phyloP scores from a whole-genome alignment of 2,888 invertebrate genomes.

The Polyploca ridens region DNA sequence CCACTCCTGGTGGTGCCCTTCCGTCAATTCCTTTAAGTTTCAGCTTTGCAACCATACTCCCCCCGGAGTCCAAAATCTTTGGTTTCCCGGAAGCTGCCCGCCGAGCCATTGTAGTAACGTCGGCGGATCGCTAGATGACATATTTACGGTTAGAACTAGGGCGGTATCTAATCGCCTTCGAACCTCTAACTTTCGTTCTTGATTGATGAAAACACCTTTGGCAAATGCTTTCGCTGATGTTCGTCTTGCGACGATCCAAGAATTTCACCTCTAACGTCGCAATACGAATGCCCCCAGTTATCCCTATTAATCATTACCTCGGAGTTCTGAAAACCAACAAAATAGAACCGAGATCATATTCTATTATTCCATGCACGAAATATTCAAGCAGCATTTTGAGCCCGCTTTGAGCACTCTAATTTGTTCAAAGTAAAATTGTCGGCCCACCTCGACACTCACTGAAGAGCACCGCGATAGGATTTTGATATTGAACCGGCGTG shows the following conservation, averaged over 20 bases:
- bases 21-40: conserved; percentile 86
- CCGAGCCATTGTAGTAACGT: conserved; percentile 84
- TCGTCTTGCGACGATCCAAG: conserved; percentile 85
- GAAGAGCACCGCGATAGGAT: conserved; percentile 51
- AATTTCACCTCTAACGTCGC: conserved; percentile 87
- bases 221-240: conserved; percentile 86
- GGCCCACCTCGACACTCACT: conserved; percentile 55
- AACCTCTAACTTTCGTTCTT: conserved; percentile 88
- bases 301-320: conserved; percentile 86
- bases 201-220: conserved; percentile 88
- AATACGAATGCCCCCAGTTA: conserved; percentile 87
- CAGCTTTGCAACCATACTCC: conserved; percentile 87
- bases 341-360: conserved; percentile 87
- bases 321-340: conserved; percentile 85
- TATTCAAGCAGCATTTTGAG: conserved; percentile 72
- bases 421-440: conserved; percentile 87
- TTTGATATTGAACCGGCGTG: conserved; percentile 49
- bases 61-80: conserved; percentile 85
- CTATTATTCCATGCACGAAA: conserved; percentile 87
- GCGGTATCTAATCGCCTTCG: conserved; percentile 89
- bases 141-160: conserved; percentile 87
- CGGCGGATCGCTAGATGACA: conserved; percentile 86
- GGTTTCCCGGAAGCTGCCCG: conserved; percentile 85
- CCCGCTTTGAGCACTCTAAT: conserved; percentile 88
- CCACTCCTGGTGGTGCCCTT: conserved; percentile 90